These are phyloP conservation scores for Pseudochirops cupreus DNA, from an alignment of 2,797 vertebrate genomes.

Conservation along the genomic window DNA sequence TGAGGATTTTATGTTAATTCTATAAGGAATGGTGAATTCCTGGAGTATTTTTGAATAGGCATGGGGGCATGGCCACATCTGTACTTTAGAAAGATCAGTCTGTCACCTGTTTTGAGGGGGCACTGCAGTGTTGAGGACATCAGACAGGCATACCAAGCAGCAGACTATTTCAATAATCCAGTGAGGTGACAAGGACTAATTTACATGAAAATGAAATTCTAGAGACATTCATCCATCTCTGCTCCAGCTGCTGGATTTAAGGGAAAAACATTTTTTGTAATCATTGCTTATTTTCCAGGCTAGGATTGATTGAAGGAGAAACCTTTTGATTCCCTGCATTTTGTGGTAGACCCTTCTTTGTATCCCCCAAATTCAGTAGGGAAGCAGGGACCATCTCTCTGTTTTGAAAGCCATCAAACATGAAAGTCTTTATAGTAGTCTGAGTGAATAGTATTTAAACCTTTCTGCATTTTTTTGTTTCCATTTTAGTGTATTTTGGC, in stretches of 20 bases:
- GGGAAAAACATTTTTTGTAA: background rate
- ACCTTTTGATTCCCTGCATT: background rate
- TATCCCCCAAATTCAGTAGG: background rate
- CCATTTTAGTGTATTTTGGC: constrained; percentile 82
- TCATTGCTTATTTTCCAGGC: background rate
- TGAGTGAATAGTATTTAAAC: rapidly evolving
- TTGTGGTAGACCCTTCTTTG: background rate
- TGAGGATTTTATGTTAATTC: background rate
- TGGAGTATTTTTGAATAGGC: background rate
- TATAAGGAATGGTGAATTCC: background rate
- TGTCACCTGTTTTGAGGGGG: background rate
- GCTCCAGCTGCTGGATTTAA: background rate
- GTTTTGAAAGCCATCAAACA: background rate
- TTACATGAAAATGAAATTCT: background rate
- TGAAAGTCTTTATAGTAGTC: rapidly evolving
- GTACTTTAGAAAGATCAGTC: background rate
- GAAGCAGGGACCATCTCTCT: background rate
- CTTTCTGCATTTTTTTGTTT: constrained; percentile 50
- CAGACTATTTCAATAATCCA: background rate
- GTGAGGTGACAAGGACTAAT: background rate
- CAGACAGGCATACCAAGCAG: background rate
- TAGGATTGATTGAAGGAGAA: background rate
- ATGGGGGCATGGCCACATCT: background rate
- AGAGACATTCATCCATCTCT: background rate
- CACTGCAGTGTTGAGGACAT: background rate